Evolutionary conservation across 2,888 invertebrate genomes (phyloP), one percentile per base, ranked within the genome.

Genomic region (Caenorhabditis wallacei): DNA sequence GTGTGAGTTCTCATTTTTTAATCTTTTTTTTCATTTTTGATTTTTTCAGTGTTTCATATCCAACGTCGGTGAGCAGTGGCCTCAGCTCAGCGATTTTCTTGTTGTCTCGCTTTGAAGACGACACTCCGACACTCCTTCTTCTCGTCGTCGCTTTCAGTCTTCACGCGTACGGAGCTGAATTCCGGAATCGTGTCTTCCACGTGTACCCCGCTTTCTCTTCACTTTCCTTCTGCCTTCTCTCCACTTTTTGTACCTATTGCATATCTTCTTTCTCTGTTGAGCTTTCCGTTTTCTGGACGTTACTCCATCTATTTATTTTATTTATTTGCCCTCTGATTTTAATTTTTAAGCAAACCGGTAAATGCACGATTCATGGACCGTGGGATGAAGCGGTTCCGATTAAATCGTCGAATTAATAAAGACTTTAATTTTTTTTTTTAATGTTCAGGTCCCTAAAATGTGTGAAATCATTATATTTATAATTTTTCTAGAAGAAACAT

Each of bases 41-140:
- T 13, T 53, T 20, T 90, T 92, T 66, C 90, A 95, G 97, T 80
- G 96, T 97, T 0, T 97, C 97, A 0, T 96, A 95, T 86, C 95
- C 97, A 0, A 93, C 98, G 53, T 98, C 98, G 0, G 94, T 98
- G 78, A 98, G 97, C 92, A 96, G 97, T 0, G 97, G 97, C 0
- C 95, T 98, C 68, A 98, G 98, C 92, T 96, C 96, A 0, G 96
- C 97, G 0, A 95, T 98, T 1, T 99, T 98, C 93, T 93, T 99
- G 82, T 96, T 97, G 0, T 99, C 98, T 0, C 94, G 98, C 86
- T 93, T 99, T 18, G 94, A 96, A 0, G 95, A 95, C 0, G 95
- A 96, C 0, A 95, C 95, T 85, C 95, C 97, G 89, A 96, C 97
- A 0, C 97, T 97, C 92, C 95, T 96, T 2, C 93, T 98, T 24